These are phyloP conservation scores for Muraenolepis orangiensis DNA, from an alignment of 2,797 vertebrate species.

Conservation along the genomic window DNA sequence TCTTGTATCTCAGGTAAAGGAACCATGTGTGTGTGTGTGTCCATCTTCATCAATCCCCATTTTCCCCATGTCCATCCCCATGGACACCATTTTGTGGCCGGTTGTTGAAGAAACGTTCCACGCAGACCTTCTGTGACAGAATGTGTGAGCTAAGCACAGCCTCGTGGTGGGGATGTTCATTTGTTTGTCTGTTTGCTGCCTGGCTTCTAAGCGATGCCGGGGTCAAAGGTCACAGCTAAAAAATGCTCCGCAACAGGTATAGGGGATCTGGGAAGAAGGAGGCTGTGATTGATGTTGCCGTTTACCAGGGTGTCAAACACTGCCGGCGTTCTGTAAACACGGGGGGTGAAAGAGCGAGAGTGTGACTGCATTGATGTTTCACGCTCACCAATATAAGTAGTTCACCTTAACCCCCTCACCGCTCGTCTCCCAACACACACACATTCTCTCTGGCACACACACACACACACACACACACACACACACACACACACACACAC, in stretches of 20 bases:
- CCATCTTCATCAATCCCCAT: too few relatives aligned
- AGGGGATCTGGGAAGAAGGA: not conserved
- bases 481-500: not conserved
- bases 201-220: not conserved
- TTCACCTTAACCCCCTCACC: not conserved
- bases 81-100: not conserved
- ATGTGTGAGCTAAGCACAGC: not conserved
- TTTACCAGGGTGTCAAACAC: not conserved
- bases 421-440: not conserved
- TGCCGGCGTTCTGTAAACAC: not conserved
- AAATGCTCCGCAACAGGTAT: not conserved
- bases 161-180: not conserved
- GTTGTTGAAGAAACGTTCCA: not conserved
- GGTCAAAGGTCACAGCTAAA: not conserved
- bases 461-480: too few relatives aligned
- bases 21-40: too few relatives aligned
- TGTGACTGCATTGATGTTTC: constrained; percentile 2
- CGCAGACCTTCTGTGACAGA: not conserved
- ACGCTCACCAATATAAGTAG: not conserved
- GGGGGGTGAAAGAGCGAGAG: not conserved
- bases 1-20: too few relatives aligned
- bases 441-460: too few relatives aligned
- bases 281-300: not conserved
- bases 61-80: too few relatives aligned
- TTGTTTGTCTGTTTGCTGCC: not conserved